A percentile compares a stretch with the other conserved stretches of the same genome.
These are phyloP conservation scores for Syngnathus floridae DNA, from an alignment of 2,113 vertebrate genomes.

Conservation along the genomic window DNA sequence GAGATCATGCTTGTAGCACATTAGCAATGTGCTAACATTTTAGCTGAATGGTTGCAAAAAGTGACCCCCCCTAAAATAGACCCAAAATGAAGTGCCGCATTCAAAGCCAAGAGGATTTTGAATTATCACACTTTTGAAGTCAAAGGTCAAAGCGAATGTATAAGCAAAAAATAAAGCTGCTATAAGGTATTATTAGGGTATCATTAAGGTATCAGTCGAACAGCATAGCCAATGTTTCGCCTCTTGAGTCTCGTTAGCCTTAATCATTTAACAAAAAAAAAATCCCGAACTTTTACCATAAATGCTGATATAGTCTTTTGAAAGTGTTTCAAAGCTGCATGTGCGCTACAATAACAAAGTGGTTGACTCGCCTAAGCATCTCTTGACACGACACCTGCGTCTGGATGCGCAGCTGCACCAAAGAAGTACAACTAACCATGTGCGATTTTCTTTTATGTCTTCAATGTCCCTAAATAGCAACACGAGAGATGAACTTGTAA, in stretches of 20 bases:
- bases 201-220: too few relatives aligned
- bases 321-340: background rate
- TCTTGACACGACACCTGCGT: constrained; percentile 50
- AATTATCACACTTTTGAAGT: too few relatives aligned
- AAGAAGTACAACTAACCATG: background rate
- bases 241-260: too few relatives aligned
- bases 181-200: too few relatives aligned
- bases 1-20: too few relatives aligned
- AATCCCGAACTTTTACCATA: background rate
- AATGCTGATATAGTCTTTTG: background rate
- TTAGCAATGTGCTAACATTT: too few relatives aligned
- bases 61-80: too few relatives aligned
- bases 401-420: constrained; percentile 25
- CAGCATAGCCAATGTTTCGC: too few relatives aligned
- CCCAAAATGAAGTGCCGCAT: too few relatives aligned
- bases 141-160: background rate
- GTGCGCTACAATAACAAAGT: constrained; percentile 7
- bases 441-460: background rate
- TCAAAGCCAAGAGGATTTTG: too few relatives aligned
- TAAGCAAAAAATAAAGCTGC: too few relatives aligned
- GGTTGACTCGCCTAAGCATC: constrained; percentile 49
- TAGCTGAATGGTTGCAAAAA: too few relatives aligned
- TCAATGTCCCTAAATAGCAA: background rate
- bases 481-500: background rate
- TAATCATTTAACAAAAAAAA: background rate